phyloP scores from a whole-genome alignment of 2,888 invertebrate species.

The Cyrtodaria siliqua region DNA sequence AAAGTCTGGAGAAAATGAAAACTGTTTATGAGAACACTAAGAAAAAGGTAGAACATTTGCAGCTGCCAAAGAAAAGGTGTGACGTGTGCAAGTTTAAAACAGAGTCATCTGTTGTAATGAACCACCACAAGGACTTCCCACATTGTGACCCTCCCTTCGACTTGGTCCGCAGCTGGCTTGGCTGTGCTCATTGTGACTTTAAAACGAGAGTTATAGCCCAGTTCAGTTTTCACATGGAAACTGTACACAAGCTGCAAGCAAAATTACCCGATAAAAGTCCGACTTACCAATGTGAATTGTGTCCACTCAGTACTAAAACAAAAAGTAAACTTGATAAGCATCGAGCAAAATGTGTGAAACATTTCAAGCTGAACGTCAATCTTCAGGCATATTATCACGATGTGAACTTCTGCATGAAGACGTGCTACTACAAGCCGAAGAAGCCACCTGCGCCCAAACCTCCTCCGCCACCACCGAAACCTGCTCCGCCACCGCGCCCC shows the following conservation, averaged over 20 bases:
- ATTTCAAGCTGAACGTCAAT: constrained; percentile 95
- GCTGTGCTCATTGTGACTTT: constrained; percentile 93
- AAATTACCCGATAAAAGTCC: constrained; percentile 94
- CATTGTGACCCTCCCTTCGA: constrained; percentile 72
- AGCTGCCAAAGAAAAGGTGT: constrained; percentile 70
- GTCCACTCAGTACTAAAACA: constrained; percentile 97
- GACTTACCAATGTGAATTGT: constrained; percentile 96
- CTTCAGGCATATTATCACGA: constrained; percentile 88
- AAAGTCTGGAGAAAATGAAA: constrained; percentile 90
- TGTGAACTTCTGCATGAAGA: constrained; percentile 79
- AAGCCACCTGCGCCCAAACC: constrained; percentile 34
- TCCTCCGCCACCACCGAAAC: constrained; percentile 10
- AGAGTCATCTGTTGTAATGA: constrained; percentile 84
- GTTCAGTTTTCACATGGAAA: constrained; percentile 96
- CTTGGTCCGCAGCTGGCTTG: constrained; percentile 85
- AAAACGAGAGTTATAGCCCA: constrained; percentile 89
- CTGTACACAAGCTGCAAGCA: constrained; percentile 94
- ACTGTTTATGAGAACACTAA: constrained; percentile 77
- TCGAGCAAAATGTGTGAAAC: constrained; percentile 94
- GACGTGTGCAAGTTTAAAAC: constrained; percentile 76
- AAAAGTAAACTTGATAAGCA: constrained; percentile 96
- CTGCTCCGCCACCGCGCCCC: constrained; percentile 12
- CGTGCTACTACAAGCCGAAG: constrained; percentile 76
- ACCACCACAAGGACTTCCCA: constrained; percentile 90
- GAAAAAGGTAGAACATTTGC: constrained; percentile 75